phyloP scores from a whole-genome alignment of 2,888 invertebrate genomes.

The Catotricha subobsoleta region DNA sequence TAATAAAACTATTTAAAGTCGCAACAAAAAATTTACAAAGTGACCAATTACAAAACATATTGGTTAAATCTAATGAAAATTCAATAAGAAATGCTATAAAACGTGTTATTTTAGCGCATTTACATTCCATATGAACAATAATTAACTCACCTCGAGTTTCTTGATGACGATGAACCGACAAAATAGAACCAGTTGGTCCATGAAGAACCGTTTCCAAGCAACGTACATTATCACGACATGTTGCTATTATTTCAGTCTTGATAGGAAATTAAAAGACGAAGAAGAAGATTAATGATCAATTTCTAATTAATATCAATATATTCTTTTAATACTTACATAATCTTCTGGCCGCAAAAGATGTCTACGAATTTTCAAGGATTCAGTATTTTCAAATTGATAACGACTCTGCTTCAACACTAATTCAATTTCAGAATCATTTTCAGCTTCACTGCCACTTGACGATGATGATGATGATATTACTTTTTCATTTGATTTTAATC shows the following conservation, averaged over 20 bases:
- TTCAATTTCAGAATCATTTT: conserved; percentile 28
- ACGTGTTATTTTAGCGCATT: conserved; percentile 28
- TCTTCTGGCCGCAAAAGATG: conserved; percentile 29
- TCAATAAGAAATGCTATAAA: conserved; percentile 26
- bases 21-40: conserved; percentile 23
- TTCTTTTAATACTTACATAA: conserved; percentile 24
- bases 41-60: conserved; percentile 23
- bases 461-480: conserved; percentile 28
- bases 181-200: conserved; percentile 31
- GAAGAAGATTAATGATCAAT: background rate
- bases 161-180: conserved; percentile 36
- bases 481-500: conserved; percentile 25
- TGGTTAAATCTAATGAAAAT: conserved; percentile 23
- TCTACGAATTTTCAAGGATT: conserved; percentile 26
- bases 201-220: conserved; percentile 54
- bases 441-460: conserved; percentile 25
- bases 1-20: conserved; percentile 13
- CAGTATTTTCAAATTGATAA: conserved; percentile 26
- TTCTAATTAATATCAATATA: background rate
- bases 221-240: conserved; percentile 72
- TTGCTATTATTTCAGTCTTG: conserved; percentile 71
- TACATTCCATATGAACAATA: conserved; percentile 18
- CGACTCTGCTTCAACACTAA: conserved; percentile 25
- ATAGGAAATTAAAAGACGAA: conserved; percentile 14
- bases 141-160: conserved; percentile 40